Percentiles rank a stretch among this genome's conserved stretches.
phyloP scores from a whole-genome alignment of 2,797 vertebrate genomes.

The Mareca penelope region DNA sequence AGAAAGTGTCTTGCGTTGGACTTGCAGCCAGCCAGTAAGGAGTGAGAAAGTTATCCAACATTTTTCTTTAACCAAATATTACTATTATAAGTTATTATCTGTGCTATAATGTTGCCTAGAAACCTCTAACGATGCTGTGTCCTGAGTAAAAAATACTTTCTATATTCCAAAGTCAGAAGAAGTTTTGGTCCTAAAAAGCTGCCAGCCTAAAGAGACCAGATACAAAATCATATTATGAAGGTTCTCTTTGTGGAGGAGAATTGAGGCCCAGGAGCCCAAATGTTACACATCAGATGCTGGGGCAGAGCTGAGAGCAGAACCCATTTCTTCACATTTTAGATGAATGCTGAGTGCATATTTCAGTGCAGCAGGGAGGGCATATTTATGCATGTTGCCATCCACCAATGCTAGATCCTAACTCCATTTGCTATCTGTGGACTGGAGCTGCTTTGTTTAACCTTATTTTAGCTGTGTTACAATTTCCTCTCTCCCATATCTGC shows the following conservation, averaged over 20 bases:
- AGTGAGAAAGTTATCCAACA: neutral
- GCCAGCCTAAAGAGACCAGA: neutral
- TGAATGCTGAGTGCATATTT: neutral
- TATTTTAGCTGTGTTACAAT: neutral
- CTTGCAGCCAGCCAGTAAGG: neutral
- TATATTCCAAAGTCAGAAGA: neutral
- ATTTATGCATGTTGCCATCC: neutral
- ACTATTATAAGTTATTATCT: neutral
- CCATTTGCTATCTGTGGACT: neutral
- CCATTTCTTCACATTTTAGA: neutral
- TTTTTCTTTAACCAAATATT: neutral
- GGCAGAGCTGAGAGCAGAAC: neutral
- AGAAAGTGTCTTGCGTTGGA: neutral
- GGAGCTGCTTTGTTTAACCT: neutral
- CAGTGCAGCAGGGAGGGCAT: neutral
- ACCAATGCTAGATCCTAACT: neutral
- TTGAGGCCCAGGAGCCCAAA: neutral
- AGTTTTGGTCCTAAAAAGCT: neutral
- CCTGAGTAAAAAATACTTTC: neutral
- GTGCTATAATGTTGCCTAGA: neutral
- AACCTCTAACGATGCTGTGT: neutral
- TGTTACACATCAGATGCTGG: neutral
- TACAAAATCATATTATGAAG: neutral
- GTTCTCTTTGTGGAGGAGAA: neutral
- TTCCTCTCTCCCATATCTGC: neutral